A percentile compares a stretch with the other conserved stretches of the same genome.
Evolutionary conservation across 2,888 invertebrate species (phyloP).

Genomic region (Camponotus fellah): DNA sequence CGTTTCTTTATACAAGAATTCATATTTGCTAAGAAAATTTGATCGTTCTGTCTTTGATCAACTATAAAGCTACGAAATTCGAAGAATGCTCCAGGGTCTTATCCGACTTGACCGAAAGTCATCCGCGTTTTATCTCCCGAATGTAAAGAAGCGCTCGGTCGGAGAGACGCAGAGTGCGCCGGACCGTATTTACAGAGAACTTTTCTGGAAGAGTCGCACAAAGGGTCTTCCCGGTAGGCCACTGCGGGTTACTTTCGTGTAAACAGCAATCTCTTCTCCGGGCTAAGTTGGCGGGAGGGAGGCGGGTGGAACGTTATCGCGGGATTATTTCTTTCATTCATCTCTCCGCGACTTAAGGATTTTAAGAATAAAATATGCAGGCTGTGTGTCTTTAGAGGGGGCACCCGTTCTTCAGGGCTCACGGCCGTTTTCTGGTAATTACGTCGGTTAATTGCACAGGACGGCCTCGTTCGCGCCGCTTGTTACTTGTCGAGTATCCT

Average conservation of each 20-base stretch:
- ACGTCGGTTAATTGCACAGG: conserved; percentile 80
- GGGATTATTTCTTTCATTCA: conserved; percentile 78
- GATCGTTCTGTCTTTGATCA: conserved; percentile 36
- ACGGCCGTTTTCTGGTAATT: conserved; percentile 79
- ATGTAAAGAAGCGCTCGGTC: conserved; percentile 67
- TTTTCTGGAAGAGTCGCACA: conserved; percentile 65
- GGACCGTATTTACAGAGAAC: conserved; percentile 71
- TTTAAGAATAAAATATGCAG: conserved; percentile 82
- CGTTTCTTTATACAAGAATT: background rate
- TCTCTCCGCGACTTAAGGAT: conserved; percentile 71
- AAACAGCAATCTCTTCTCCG: conserved; percentile 65
- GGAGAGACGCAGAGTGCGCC: conserved; percentile 64
- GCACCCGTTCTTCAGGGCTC: conserved; percentile 62
- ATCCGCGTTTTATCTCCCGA: conserved; percentile 67
- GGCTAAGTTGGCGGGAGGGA: background rate
- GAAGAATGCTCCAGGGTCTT: conserved; percentile 26
- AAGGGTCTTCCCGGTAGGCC: conserved; percentile 58
- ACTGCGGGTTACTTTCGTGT: conserved; percentile 71
- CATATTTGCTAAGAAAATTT: conserved; percentile 25
- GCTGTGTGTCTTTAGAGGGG: conserved; percentile 38
- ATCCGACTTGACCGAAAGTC: conserved; percentile 59
- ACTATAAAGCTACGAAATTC: conserved; percentile 29
- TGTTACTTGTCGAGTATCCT: conserved; percentile 45
- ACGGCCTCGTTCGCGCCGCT: conserved; percentile 50
- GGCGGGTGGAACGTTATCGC: conserved; percentile 65